Evolutionary conservation across 2,888 invertebrate species (phyloP), one percentile per base, ranked within the genome.

Genomic region (Trachelus troglodyta): DNA sequence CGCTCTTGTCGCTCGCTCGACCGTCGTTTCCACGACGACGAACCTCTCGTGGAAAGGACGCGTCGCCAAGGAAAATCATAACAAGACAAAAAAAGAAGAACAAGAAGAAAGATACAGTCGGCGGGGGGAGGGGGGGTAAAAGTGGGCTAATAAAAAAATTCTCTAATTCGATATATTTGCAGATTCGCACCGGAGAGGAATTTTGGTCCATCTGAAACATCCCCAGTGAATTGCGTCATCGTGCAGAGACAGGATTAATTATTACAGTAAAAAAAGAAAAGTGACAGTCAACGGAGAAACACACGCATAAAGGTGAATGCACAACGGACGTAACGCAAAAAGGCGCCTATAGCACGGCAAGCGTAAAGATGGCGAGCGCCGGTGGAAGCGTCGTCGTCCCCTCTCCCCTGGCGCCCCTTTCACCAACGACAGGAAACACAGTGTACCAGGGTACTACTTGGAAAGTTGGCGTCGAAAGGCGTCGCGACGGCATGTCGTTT

Each of bases 1-100:
- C 89, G 88, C 85, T 87, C 85, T 81, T 69, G 69, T 69, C 69
- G 69, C 69, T 69, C 69, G 69, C 11, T 9, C 69, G 69, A 69
- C 3, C n/a, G 69, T 69, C 69, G 30, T 15, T 40, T 15, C 40
- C 15, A 40, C 40, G 40, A 40, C 40, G 40, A 15, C 40, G 4
- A 40, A 15, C 15, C 15, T 40, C 40, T 6, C 40, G 40, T 40
- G 71, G 0, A n/a, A 69, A 74, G 34, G 35, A 37, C 34, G 34
- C 12, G 34, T 68, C 9, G 56, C 35, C 6, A 30, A 74, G 1
- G 73, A 33, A 68, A 37, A 34, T 31, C 73, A 37, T 33, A 69
- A 68, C 74, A 77, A n/a, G 69, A 73, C n/a, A 35, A 76, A 73
- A 56, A 76, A 69, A 33, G 35, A 74, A 76, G 73, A 76, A n/a